phyloP scores from a whole-genome alignment of 2,797 vertebrate species.

The Muscicapa comitata region DNA sequence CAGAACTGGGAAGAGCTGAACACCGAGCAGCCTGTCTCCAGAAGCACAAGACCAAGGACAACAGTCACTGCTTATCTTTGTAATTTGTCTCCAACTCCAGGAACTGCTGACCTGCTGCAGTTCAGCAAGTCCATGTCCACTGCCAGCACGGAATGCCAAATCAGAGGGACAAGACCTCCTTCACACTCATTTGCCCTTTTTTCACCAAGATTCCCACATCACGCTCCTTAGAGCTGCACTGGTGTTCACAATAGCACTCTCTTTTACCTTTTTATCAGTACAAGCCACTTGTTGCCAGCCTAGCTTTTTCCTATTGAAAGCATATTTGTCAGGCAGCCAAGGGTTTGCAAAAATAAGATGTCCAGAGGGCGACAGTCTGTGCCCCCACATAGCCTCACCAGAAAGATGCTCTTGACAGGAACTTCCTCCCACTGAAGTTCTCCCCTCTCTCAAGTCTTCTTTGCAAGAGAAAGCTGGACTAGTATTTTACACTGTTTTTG shows the following conservation, averaged over 20 bases:
- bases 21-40: neutral
- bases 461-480: neutral
- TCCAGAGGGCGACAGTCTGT: neutral
- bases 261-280: conserved; percentile 21
- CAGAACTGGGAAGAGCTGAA: neutral
- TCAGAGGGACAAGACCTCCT: neutral
- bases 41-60: neutral
- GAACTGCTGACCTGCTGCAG: neutral
- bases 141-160: accelerated
- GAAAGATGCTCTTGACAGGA: neutral
- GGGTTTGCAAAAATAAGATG: neutral
- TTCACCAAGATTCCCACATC: neutral
- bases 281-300: conserved; percentile 12
- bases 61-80: neutral
- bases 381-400: neutral
- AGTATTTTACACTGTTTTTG: neutral
- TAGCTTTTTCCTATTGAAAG: neutral
- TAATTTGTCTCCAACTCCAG: neutral
- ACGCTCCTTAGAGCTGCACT: neutral
- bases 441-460: neutral
- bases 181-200: neutral
- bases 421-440: neutral
- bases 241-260: neutral
- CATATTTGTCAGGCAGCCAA: conserved; percentile 23
- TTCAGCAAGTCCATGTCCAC: neutral